phyloP scores from a whole-genome alignment of 1,140 invertebrate species.

The Brachionus rotundiformis region DNA sequence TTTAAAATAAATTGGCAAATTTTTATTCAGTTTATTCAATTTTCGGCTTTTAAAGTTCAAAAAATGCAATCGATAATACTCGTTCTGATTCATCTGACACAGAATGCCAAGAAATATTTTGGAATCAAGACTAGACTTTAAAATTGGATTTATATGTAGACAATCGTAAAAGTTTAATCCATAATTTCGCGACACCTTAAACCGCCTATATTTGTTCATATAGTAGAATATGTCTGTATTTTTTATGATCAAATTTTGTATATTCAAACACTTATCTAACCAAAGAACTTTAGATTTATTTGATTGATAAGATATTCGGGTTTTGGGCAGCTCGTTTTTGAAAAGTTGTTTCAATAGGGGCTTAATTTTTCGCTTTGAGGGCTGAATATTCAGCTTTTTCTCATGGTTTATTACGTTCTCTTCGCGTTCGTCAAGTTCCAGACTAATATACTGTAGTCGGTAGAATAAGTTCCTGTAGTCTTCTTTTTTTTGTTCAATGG shows the following conservation, averaged over 20 bases:
- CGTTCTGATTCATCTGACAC: not conserved
- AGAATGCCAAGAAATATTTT: not conserved
- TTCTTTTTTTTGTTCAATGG: not conserved
- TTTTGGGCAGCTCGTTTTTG: not conserved
- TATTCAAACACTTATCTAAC: not conserved
- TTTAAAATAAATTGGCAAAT: not conserved
- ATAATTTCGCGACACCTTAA: not conserved
- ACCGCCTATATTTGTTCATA: not conserved
- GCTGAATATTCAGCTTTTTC: not conserved
- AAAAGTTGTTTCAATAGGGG: not conserved
- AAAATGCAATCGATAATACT: not conserved
- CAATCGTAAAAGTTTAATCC: not conserved
- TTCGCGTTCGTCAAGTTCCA: not conserved
- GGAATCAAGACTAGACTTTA: not conserved
- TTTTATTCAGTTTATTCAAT: not conserved
- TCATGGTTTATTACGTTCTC: not conserved
- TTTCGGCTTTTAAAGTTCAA: not conserved
- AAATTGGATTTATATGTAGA: not conserved
- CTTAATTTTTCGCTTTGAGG: not conserved
- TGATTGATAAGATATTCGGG: not conserved
- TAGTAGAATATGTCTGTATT: not conserved
- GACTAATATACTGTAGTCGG: constrained; percentile 57
- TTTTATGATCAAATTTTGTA: not conserved
- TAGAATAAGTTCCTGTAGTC: not conserved
- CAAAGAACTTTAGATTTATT: not conserved